Evolutionary conservation across 2,113 vertebrate species (phyloP), one percentile per base, ranked within the genome.

Genomic region (Brevimyrus niger): DNA sequence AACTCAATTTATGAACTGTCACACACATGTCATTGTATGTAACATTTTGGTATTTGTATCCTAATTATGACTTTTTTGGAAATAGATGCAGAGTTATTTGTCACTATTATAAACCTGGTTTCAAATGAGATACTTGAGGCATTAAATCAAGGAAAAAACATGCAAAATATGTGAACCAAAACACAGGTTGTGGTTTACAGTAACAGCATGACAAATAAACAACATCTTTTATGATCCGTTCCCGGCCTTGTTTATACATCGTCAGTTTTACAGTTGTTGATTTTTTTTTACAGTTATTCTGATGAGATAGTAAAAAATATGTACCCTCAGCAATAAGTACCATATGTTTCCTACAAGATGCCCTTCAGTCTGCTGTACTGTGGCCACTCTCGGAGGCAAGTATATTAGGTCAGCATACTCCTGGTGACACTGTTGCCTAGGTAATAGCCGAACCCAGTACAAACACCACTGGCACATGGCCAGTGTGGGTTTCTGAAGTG

Each of bases 281-380:
- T 44, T 84, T 46, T 84, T 44, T 84, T 84, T 84, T 84, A 76
- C 69, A 76, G 35, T 76, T 76, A 35, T 80, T 80, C 44, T 84
- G 82, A 84, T 84, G 82, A 47, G 82, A 84, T 84, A 47, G 82
- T 84, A 84, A 84, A 84, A 84, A 84, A 84, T 47, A n/a, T 47
- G 21, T 46, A 44, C 23, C 19, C 82, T 84, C 44, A 84, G 82
- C 82, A 84, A 42, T 84, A 44, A 48, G 82, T 47, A 47, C 82
- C 82, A 84, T n/a, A 84, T 84, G 82, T 84, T 21, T 47, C 15
- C 38, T 23, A 84, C 9, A 23, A 47, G 44, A 47, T 42, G 44
- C 19, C 44, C 44, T 84, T 84, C 82, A 42, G 35, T 80, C 44
- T 47, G 38, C 8, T 47, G 38, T 13, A 80, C 35, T 15, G 73